A percentile compares a stretch with the other conserved stretches of the same genome.
These are phyloP conservation scores for Cichlasoma orientale DNA, from an alignment of 2,797 vertebrate species.

Conservation along the genomic window DNA sequence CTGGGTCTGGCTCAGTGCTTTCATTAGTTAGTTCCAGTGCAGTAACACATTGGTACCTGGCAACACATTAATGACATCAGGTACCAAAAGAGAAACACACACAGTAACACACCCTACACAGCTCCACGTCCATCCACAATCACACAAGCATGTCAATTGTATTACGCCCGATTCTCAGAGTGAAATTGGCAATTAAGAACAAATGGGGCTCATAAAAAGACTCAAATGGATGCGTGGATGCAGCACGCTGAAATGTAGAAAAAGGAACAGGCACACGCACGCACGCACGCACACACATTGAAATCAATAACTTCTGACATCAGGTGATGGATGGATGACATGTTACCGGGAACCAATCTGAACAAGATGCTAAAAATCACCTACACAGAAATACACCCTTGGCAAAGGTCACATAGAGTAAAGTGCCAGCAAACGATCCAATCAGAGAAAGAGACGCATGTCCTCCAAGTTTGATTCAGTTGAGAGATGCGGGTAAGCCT, in stretches of 20 bases:
- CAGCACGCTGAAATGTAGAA: constrained; percentile 69
- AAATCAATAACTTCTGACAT: constrained; percentile 64
- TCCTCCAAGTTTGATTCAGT: constrained; percentile 54
- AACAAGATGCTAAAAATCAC: constrained; percentile 68
- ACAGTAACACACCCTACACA: constrained; percentile 47
- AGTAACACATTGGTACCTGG: constrained; percentile 74
- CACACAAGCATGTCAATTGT: constrained; percentile 45
- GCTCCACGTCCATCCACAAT: constrained; percentile 37
- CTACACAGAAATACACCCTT: constrained; percentile 71
- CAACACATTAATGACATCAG: constrained; percentile 69
- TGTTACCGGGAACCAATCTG: constrained; percentile 51
- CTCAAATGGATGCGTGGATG: constrained; percentile 44
- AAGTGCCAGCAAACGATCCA: constrained; percentile 80
- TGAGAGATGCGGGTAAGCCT: constrained; percentile 21
- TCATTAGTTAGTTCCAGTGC: constrained; percentile 78
- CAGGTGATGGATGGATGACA: constrained; percentile 63
- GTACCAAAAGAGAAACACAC: constrained; percentile 66
- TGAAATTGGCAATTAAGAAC: constrained; percentile 74
- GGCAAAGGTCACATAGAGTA: constrained; percentile 80
- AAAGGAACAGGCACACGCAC: constrained; percentile 39
- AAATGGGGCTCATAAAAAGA: constrained; percentile 64
- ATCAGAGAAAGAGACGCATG: constrained; percentile 63
- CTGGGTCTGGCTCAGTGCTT: constrained; percentile 79
- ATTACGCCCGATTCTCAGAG: constrained; percentile 35
- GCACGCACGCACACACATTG: constrained; percentile 33